Conservation (phyloP, 1,140 invertebrate species). For the Euglossa dilemma region DNA sequence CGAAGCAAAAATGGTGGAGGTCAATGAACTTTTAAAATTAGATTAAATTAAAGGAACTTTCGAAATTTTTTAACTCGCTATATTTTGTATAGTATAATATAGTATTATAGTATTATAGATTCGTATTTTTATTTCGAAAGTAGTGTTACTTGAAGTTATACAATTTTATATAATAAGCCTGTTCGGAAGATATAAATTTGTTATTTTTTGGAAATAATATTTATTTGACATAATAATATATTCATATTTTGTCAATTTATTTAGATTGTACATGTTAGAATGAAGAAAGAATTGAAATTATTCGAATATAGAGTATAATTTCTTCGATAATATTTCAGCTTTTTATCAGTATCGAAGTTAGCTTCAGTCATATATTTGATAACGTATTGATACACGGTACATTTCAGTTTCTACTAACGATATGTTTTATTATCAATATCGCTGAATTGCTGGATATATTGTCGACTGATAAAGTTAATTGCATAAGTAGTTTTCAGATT, state of each 20-base stretch:
- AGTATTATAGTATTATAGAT: not conserved
- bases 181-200: too few relatives aligned
- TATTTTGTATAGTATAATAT: not conserved
- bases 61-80: not conserved
- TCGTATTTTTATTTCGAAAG: not conserved
- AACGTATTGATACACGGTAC: not conserved
- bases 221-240: too few relatives aligned
- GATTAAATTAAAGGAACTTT: not conserved
- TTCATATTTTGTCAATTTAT: too few relatives aligned
- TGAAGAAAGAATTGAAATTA: too few relatives aligned
- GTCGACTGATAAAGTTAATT: not conserved
- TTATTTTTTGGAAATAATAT: too few relatives aligned
- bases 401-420: not conserved
- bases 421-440: not conserved
- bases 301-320: not conserved
- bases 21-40: not conserved
- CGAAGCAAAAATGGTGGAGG: not conserved
- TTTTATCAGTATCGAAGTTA: not conserved
- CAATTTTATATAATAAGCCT: too few relatives aligned
- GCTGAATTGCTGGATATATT: not conserved
- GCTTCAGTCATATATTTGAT: not conserved
- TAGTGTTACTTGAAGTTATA: too few relatives aligned
- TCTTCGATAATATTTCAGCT: not conserved
- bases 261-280: too few relatives aligned
- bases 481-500: too few relatives aligned